These are phyloP conservation scores for Drosophila setifemur DNA, from an alignment of 1,140 invertebrate species.

Conservation along the genomic window DNA sequence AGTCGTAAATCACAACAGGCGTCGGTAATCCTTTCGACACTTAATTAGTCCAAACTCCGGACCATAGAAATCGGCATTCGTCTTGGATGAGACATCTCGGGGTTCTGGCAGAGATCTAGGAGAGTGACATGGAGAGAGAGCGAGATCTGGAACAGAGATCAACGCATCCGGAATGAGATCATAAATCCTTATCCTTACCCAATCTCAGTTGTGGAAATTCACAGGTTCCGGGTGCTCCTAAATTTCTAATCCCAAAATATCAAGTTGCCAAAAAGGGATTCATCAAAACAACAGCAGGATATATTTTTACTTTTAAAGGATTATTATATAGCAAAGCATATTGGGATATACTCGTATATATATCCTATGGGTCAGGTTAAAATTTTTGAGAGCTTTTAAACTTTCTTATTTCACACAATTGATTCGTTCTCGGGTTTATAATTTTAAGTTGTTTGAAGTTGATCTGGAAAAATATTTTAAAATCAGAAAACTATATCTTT, in stretches of 20 bases:
- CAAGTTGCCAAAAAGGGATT: not conserved
- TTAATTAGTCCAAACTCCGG: constrained; percentile 59
- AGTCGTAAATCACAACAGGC: constrained; percentile 62
- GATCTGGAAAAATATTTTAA: no score
- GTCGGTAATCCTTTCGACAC: constrained; percentile 69
- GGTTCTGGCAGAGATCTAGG: no score
- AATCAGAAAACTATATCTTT: no score
- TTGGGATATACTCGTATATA: no score
- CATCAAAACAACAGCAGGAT: constrained; percentile 13
- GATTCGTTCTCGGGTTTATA: no score
- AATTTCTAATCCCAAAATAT: not conserved
- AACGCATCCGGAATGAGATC: constrained; percentile 15
- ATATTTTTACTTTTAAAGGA: not conserved
- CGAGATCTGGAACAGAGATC: not conserved
- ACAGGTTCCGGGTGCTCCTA: constrained; percentile 16
- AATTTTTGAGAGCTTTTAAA: not conserved
- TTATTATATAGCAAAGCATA: no score
- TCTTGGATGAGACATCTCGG: not conserved
- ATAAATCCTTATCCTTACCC: constrained; percentile 16
- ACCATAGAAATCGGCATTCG: constrained; percentile 49
- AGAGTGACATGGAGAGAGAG: not conserved
- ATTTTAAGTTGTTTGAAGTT: no score
- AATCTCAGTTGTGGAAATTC: constrained; percentile 38
- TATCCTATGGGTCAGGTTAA: no score
- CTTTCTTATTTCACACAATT: no score